Evolutionary conservation across 2,888 invertebrate species (phyloP).

Genomic region (Andricus curvator): DNA sequence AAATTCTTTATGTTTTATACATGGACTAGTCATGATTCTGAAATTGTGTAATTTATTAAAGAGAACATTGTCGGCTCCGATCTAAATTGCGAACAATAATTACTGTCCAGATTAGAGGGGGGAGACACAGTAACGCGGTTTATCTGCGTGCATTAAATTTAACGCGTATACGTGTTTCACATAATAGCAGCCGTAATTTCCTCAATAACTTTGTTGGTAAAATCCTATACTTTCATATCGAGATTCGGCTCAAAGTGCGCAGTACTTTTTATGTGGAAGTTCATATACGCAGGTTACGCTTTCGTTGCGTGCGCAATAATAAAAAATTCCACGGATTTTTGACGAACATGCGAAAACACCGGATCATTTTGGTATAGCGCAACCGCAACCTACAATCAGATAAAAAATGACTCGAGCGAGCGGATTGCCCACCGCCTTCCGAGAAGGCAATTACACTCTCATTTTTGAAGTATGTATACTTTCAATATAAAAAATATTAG

Average conservation of each 20-base stretch:
- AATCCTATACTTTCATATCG: background rate
- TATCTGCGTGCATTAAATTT: conserved; percentile 4
- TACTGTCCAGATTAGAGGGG: background rate
- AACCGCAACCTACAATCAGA: background rate
- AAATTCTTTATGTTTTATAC: background rate
- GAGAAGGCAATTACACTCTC: no score
- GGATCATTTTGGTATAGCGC: background rate
- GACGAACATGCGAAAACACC: no score
- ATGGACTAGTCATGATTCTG: background rate
- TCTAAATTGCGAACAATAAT: background rate
- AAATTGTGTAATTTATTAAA: background rate
- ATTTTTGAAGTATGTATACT: no score
- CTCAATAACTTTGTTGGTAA: conserved; percentile 23
- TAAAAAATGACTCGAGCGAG: no score
- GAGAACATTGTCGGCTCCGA: background rate
- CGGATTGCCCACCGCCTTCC: no score
- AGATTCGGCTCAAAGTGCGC: background rate
- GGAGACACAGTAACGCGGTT: background rate
- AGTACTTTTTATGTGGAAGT: background rate
- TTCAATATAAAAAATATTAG: no score
- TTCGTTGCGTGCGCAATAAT: background rate
- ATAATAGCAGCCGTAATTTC: background rate
- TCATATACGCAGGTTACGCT: background rate
- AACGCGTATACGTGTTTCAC: conserved; percentile 2
- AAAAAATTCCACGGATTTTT: background rate